Base-by-base conservation (phyloP, 2,888 invertebrate genomes). In the Eupithecia pulchellata region DNA sequence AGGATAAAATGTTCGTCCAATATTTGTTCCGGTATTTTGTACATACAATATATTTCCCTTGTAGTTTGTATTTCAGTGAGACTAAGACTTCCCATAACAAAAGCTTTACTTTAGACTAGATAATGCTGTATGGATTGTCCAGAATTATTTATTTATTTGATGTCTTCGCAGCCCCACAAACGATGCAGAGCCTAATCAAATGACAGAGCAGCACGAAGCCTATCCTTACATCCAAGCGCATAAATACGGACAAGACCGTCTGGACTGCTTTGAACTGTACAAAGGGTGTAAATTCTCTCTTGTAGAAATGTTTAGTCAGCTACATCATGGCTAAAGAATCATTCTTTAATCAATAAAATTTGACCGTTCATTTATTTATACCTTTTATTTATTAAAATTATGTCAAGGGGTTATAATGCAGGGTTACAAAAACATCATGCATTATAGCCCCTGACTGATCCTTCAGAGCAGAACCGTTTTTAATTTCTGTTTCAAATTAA, bases 201-300 rank as follows among this genome's bases (percentile, higher is more conserved):
- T 83, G 0, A 77, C 78, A 9, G 81, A 84, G 68, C 75, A 72
- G 1, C 77, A 84, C 6, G 89, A 89, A 30, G 78, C 83, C 0
- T 78, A 86, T 4, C 86, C 87, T 0, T 96, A 96, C 81, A 88
- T 95, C 66, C 92, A 95, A 13, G 96, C 96, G 0, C 94, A 91
- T 73, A 83, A 85, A 52, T 81, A 91, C 2, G 96, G 96, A 25
- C 86, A 84, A 14, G 75, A 87, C 0, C 85, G 88, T 34, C 80
- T 88, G 66, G 85, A 91, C 68, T 95, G 95, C 78, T 70, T 73
- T 2, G 74, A 73, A 30, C 77, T 86, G 13, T 95, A 92, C 75
- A 71, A 82, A 4, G 84, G 87, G 60, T 95, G 94, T 70, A 73
- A 84, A 5, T 73, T 89, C n/a, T 88, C 92, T n/a, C 83, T 94